Conservation (phyloP, 2,797 vertebrate species). For the Anomalospiza imberbis region DNA sequence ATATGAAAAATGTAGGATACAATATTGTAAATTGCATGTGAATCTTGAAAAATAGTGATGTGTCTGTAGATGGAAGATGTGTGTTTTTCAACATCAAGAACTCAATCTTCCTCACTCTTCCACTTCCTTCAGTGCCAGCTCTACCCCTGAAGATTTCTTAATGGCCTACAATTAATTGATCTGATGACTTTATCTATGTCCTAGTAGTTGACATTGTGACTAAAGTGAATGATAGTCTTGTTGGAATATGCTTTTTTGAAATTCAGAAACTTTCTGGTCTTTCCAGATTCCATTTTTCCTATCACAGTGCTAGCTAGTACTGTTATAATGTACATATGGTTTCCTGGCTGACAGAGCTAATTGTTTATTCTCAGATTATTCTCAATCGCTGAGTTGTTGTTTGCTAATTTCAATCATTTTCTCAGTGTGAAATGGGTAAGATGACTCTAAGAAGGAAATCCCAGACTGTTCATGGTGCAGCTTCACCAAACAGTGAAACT, state of each 20-base stretch:
- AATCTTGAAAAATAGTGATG: neutral
- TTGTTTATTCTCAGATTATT: neutral
- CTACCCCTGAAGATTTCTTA: neutral
- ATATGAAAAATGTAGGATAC: conserved; percentile 42
- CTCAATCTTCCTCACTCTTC: neutral
- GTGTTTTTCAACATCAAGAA: neutral
- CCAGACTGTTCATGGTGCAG: neutral
- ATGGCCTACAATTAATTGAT: neutral
- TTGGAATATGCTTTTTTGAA: neutral
- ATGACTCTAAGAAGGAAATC: neutral
- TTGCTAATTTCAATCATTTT: neutral
- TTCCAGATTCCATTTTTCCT: neutral
- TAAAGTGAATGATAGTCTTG: neutral
- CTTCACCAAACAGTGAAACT: neutral
- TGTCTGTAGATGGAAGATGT: neutral
- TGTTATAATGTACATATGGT: neutral
- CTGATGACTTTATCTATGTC: neutral
- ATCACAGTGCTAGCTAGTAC: neutral
- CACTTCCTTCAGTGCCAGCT: neutral
- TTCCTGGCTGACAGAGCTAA: neutral
- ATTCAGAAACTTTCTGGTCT: neutral
- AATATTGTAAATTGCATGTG: neutral
- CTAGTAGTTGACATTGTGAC: neutral
- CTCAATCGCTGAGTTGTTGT: neutral
- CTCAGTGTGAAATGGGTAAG: neutral